Conservation (phyloP, 2,113 vertebrate genomes). For the Chiloscyllium plagiosum region DNA sequence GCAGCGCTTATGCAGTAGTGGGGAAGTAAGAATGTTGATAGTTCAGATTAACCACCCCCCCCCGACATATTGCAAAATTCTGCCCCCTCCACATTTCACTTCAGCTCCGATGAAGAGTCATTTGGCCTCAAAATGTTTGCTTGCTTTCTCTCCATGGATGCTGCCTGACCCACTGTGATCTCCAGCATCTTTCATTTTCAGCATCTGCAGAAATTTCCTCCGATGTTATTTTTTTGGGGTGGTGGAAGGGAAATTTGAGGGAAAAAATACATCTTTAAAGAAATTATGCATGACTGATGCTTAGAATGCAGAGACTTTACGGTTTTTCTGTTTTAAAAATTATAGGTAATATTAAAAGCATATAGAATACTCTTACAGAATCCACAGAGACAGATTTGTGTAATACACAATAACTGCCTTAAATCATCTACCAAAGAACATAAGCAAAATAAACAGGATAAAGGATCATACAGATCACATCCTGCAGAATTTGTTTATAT, state of each 20-base stretch:
- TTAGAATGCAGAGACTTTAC: not conserved
- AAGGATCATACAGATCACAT: not conserved
- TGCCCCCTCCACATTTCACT: no score
- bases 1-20: not conserved
- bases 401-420: not conserved
- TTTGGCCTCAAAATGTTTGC: no score
- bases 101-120: no score
- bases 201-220: no score
- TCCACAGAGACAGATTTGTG: not conserved
- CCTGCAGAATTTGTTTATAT: not conserved
- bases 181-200: no score
- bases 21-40: no score
- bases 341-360: not conserved
- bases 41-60: no score
- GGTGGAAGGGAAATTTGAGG: not conserved
- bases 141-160: no score
- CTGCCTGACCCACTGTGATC: no score
- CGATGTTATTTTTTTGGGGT: not conserved
- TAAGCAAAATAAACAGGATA: constrained; percentile 13
- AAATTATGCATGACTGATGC: not conserved
- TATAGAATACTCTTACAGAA: not conserved
- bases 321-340: not conserved
- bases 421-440: constrained; percentile 6
- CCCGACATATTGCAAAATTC: no score
- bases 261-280: not conserved